Percentiles rank a stretch among this genome's conserved stretches.
Conservation (phyloP, 2,888 invertebrate genomes). For the Drosophila recens region DNA sequence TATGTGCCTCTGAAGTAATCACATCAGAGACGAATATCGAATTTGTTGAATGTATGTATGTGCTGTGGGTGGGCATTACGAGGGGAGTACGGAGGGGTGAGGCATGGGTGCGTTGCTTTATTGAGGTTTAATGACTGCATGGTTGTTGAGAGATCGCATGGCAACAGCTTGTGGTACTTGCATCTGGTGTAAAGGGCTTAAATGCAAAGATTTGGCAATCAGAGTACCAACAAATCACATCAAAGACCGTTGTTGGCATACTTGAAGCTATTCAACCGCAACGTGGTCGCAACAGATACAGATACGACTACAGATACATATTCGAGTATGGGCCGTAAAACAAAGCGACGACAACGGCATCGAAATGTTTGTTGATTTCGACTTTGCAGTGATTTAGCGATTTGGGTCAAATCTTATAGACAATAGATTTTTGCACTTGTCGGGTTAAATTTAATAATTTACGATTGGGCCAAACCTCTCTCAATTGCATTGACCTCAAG, state of each 20-base stretch:
- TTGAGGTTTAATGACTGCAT: constrained; percentile 56
- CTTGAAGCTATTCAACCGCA: constrained; percentile 77
- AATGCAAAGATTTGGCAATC: constrained; percentile 78
- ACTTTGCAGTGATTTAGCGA: constrained; percentile 52
- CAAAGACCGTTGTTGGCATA: constrained; percentile 70
- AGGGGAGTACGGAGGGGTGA: constrained; percentile 2
- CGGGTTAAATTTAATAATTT: constrained; percentile 50
- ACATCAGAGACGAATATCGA: constrained; percentile 63
- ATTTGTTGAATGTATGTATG: constrained; percentile 28
- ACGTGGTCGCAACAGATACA: constrained; percentile 65
- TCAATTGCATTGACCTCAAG: constrained; percentile 59
- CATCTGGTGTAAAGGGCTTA: constrained; percentile 69
- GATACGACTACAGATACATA: constrained; percentile 16
- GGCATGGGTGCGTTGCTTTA: constrained; percentile 29
- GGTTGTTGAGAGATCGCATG: constrained; percentile 59
- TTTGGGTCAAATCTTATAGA: constrained; percentile 70
- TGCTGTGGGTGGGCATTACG: constrained; percentile 27
- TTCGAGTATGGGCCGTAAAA: constrained; percentile 26
- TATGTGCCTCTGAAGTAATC: constrained; percentile 63
- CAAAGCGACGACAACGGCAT: constrained; percentile 29
- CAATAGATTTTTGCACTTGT: constrained; percentile 68
- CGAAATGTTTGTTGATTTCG: constrained; percentile 37
- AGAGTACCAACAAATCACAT: constrained; percentile 57
- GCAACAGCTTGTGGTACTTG: constrained; percentile 54
- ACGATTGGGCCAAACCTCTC: constrained; percentile 38